Conservation (phyloP, 1,140 invertebrate genomes). For the Atta cephalotes region DNA sequence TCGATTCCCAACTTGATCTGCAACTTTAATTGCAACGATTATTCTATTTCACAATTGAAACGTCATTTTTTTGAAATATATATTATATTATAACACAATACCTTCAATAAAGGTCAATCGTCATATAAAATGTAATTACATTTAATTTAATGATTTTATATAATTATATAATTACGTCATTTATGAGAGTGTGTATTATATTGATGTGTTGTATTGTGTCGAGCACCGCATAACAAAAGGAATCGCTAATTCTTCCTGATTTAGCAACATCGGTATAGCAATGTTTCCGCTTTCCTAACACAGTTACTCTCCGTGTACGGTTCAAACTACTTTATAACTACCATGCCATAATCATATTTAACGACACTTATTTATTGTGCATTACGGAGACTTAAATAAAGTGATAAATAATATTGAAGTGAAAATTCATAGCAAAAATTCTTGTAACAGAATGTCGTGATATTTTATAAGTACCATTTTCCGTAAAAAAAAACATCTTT, state of each 20-base stretch:
- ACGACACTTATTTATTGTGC: neutral
- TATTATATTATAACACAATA: neutral
- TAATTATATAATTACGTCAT: constrained; percentile 11
- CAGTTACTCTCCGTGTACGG: neutral
- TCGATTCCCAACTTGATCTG: neutral
- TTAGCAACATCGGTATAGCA: neutral
- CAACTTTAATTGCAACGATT: neutral
- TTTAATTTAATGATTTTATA: neutral
- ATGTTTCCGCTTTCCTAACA: constrained; percentile 20
- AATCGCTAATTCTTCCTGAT: constrained; percentile 4
- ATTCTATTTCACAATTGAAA: neutral
- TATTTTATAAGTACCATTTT: neutral
- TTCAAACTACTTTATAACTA: neutral
- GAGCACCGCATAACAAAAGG: neutral
- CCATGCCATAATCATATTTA: neutral
- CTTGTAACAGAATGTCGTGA: neutral
- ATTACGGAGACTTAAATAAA: neutral
- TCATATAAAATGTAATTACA: neutral
- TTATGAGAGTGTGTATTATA: neutral
- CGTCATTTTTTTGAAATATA: neutral
- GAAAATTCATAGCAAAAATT: neutral
- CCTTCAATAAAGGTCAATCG: neutral
- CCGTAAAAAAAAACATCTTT: neutral
- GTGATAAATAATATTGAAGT: neutral
- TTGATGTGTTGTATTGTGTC: neutral